Percentiles rank a stretch among this genome's conserved stretches.
These are phyloP conservation scores for Drosophila algonquin DNA, from an alignment of 2,888 invertebrate species.

Conservation along the genomic window DNA sequence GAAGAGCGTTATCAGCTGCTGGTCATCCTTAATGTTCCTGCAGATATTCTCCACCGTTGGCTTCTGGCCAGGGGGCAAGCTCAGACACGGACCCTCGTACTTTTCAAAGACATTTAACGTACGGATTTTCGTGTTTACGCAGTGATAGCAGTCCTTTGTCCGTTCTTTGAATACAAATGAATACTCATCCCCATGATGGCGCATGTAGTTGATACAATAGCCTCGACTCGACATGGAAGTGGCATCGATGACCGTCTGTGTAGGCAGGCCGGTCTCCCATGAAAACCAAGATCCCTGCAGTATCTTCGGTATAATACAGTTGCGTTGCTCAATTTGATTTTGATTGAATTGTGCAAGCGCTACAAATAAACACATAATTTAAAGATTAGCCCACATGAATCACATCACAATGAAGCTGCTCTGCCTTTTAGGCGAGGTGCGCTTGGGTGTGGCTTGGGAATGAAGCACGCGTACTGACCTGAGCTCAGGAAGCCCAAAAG, in stretches of 20 bases:
- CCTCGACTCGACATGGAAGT: constrained; percentile 91
- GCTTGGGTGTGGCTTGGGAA: constrained; percentile 67
- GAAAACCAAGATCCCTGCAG: constrained; percentile 96
- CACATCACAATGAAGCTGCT: constrained; percentile 57
- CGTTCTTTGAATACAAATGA: constrained; percentile 91
- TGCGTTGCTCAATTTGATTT: constrained; percentile 65
- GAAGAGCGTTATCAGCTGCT: constrained; percentile 93
- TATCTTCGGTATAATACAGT: constrained; percentile 90
- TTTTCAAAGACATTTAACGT: constrained; percentile 95
- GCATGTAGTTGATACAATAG: constrained; percentile 88
- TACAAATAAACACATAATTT: constrained; percentile 30
- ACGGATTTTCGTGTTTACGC: constrained; percentile 92
- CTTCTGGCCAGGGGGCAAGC: constrained; percentile 86
- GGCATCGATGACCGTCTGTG: constrained; percentile 92
- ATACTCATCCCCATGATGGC: constrained; percentile 91
- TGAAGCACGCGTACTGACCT: constrained; percentile 46
- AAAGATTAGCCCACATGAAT: constrained; percentile 47
- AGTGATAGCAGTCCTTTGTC: constrained; percentile 89
- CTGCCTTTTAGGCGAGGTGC: neutral
- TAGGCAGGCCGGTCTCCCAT: constrained; percentile 92
- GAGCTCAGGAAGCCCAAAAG: constrained; percentile 43
- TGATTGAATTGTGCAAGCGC: constrained; percentile 62
- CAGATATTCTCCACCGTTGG: constrained; percentile 92
- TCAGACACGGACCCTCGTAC: constrained; percentile 93
- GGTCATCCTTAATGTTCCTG: constrained; percentile 89